Evolutionary conservation across 1,140 invertebrate species (phyloP), one percentile per base, ranked within the genome.

Genomic region (Diabrotica virgifera): DNA sequence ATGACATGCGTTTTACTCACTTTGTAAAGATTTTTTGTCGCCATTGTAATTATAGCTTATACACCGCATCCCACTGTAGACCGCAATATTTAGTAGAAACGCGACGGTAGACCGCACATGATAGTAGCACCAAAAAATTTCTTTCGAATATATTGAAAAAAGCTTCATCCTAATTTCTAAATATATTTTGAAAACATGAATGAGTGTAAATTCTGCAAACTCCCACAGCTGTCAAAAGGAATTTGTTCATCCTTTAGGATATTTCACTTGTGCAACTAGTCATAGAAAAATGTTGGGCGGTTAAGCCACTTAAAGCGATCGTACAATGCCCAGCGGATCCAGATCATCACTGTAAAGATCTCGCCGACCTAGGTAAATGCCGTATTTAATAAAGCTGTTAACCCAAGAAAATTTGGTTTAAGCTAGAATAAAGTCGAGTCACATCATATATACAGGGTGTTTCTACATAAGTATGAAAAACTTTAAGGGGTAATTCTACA

Each of bases 241-340:
- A 57, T 57, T 57, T 24, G 8, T 36, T 12, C 24, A n/a, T 37
- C 11, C 36, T 36, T 37, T 57, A 36, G 8, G 55, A 57, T 57
- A 12, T 57, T 57, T 36, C 55, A 57, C 55, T 57, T 57, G 55
- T 57, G 36, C 55, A 57, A 57, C 36, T 40, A 57, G 36, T 57
- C 36, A 57, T 57, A 57, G 55, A 57, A 57, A 57, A 57, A 35
- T 14, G 36, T 0, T 36, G 55, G 55, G 55, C 55, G 36, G 55
- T 24, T 57, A 57, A 57, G 24, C 55, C 55, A 57, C 55, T 57
- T 57, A 57, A 37, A 57, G 36, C 10, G 36, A 57, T 36, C 55
- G 55, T 6, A 57, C 55, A 57, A 57, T 57, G 37, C 55, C 36
- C 24, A n/a, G 12, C 24, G 12, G 55, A 57, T 57, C 35, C 24